Base-by-base conservation (phyloP, 1,140 invertebrate species). In the Zaprionus capensis region DNA sequence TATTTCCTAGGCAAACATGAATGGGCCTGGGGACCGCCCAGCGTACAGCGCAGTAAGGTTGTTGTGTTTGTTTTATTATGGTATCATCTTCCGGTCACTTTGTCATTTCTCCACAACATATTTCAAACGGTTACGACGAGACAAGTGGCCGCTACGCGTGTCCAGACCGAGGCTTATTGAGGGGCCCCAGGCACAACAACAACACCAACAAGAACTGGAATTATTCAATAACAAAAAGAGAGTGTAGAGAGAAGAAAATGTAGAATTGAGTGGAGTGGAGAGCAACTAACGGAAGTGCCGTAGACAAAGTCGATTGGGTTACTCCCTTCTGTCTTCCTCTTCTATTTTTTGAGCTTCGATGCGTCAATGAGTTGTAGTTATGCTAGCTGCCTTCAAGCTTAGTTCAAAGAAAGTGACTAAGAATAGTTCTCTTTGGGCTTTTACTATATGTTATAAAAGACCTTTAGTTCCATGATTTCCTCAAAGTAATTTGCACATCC, bases 61-160 rank as follows among this genome's bases (percentile, higher is more conserved):
- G 31, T 72, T 76, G 72, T 80, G 65, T 78, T 74, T 80, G 65
- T 90, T 90, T 91, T 90, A 90, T 85, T 90, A 80, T 77, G 85
- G 86, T 91, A 91, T 91, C 82, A 86, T 91, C 86, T 91, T 91
- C 86, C 86, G 86, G 86, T 91, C 82, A 91, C 82, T 91, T 91
- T 91, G 86, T 91, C 86, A 91, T 90, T 86, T 85, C 75, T 76
- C 87, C 78, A 77, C 62, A 78, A 83, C 86, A 91, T 91, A 91
- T 86, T 82, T 91, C 86, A 86, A 91, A 91, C 80, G 76, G 86
- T 71, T 77, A 78, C 83, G 80, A 77, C 38, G 65, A 76, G 82
- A 82, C 86, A 90, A 90, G 81, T 90, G 85, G 81, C 81, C 81
- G 72, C 76, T 69, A 70, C 73, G 71, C 78, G 82, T 85, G 82